Base-by-base conservation (phyloP, 1,140 invertebrate species). In the Drosophila truncata region DNA sequence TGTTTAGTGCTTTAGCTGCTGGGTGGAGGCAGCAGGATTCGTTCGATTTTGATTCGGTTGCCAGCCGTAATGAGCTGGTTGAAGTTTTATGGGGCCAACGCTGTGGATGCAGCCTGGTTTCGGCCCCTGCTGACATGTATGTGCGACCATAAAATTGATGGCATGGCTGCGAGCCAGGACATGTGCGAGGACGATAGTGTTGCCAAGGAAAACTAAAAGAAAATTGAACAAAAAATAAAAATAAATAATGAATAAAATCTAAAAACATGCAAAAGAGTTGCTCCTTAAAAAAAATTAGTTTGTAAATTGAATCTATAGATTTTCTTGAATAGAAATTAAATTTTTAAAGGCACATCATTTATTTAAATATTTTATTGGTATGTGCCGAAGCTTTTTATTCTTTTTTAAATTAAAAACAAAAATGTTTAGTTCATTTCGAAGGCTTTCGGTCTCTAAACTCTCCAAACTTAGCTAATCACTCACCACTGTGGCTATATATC, bases 41-140 rank as follows among this genome's bases (percentile, higher is more conserved):
- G 46, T 83, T 88, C 80, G 84, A 88, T 88, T 88, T 88, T 88
- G 84, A 88, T 88, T 87, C 80, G 80, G 75, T 49, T 70, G 39
- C 59, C 46, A 64, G 52, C 59, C 72, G 85, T 90, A 88, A 88
- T 88, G 84, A 81, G 75, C 73, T 61, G 63, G 83, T 63, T n/a
- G 39, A 65, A 69, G 64, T 86, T 86, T 86, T 82, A 87, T 87
- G 80, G 50, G 58, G 41, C 58, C n/a, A 39, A 29, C 27, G n/a
- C 35, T 33, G 60, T 64, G 78, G 82, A 80, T 88, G 84, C 83
- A 87, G 62, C 25, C 39, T 41, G 58, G 60, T 31, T 37, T 55
- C 11, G 42, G 52, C 46, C 23, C 23, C 41, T 33, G 13, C 64
- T 61, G 66, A 75, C 78, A 69, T 80, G 33, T 69, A 80, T 78